Conservation (phyloP, 2,797 vertebrate species). For the Salarias fasciatus region DNA sequence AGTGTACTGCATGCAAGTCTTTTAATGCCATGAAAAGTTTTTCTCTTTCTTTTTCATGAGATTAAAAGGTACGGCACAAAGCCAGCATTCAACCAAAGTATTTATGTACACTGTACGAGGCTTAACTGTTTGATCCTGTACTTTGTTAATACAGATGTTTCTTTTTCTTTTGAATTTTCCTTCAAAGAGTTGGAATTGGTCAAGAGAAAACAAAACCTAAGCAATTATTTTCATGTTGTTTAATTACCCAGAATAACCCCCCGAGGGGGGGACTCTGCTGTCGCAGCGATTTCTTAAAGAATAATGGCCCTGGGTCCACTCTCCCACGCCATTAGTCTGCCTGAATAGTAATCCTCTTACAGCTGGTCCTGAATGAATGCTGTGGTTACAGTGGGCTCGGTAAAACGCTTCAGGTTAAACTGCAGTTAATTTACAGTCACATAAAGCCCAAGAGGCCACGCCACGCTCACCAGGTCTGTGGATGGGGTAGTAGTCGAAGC, state of each 20-base stretch:
- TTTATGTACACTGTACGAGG: neutral
- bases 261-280: constrained; percentile 9
- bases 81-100: neutral
- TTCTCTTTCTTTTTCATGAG: too few species aligned
- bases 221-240: neutral
- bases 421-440: constrained; percentile 10
- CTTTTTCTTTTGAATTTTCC: neutral
- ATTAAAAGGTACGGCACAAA: neutral
- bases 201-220: constrained; percentile 13
- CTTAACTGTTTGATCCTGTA: neutral
- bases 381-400: constrained; percentile 28
- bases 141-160: neutral
- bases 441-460: constrained; percentile 5
- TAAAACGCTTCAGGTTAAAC: constrained; percentile 34
- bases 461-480: constrained; percentile 90
- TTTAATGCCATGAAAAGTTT: too few species aligned
- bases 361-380: constrained; percentile 45
- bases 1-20: too few species aligned
- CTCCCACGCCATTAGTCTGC: constrained; percentile 56
- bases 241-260: constrained; percentile 21
- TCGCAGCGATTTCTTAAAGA: constrained; percentile 44
- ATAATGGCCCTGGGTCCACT: constrained; percentile 38
- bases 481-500: constrained; percentile 96
- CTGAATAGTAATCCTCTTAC: constrained; percentile 54
- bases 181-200: neutral